phyloP scores from a whole-genome alignment of 2,113 vertebrate species.

The Amazona vittata region DNA sequence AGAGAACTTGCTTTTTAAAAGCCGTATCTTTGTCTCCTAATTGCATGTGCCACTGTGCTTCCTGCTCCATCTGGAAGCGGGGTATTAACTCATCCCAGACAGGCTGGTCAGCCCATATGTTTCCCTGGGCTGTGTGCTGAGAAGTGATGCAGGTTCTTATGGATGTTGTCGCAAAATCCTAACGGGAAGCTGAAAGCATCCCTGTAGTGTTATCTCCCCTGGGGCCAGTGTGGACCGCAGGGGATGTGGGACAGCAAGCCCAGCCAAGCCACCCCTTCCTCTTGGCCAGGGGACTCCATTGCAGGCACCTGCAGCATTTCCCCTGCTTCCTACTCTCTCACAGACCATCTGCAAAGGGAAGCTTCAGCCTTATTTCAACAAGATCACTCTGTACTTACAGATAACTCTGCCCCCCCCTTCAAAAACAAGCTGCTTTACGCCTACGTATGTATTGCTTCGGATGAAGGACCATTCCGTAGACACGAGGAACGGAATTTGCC shows the following conservation, averaged over 20 bases:
- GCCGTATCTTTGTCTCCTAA: neutral
- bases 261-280: neutral
- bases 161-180: neutral
- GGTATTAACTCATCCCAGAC: slow-evolving; percentile 48
- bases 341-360: slow-evolving; percentile 47
- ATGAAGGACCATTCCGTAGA: too few relatives aligned
- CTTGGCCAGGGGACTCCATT: neutral
- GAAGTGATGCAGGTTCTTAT: neutral
- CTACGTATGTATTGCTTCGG: neutral
- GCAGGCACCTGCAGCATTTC: slow-evolving; percentile 14
- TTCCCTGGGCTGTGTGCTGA: neutral
- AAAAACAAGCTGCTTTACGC: slow-evolving; percentile 47
- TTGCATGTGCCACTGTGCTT: slow-evolving; percentile 43
- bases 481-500: too few relatives aligned
- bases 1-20: neutral
- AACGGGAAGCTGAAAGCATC: neutral
- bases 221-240: neutral
- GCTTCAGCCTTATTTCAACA: neutral
- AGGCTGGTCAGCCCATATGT: slow-evolving; percentile 58
- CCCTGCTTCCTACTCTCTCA: slow-evolving; percentile 18
- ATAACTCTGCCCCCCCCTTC: neutral
- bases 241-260: neutral
- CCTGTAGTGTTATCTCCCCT: neutral
- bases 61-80: slow-evolving; percentile 47
- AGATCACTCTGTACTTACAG: slow-evolving; percentile 50